Conservation (phyloP, 2,797 vertebrate species). For the Amniataba percoides region DNA sequence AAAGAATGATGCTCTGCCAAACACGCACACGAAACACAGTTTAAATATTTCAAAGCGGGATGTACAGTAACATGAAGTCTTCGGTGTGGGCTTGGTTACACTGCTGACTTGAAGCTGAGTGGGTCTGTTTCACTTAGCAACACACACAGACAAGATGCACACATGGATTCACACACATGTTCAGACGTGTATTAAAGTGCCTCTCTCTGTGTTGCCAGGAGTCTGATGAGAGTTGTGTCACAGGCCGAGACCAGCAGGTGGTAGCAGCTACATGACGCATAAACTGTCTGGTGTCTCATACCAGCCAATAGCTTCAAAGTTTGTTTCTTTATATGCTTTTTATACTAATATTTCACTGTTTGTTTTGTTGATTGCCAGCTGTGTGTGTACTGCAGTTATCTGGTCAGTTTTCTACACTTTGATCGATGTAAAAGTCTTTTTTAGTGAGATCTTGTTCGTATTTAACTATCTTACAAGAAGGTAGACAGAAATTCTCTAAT, state of each 20-base stretch:
- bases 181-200: neutral
- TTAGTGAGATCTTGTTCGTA: constrained; percentile 7
- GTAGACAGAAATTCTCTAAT: neutral
- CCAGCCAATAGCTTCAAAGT: neutral
- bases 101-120: constrained; percentile 1
- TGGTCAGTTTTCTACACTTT: neutral
- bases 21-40: neutral
- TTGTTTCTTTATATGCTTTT: neutral
- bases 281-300: neutral
- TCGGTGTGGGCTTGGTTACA: neutral
- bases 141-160: neutral
- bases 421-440: neutral
- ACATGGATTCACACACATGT: neutral
- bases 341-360: neutral
- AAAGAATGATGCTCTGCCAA: neutral
- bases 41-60: neutral
- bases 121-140: neutral
- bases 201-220: neutral
- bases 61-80: neutral
- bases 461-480: constrained; percentile 1
- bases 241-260: constrained; percentile 47
- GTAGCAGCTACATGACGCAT: constrained; percentile 34
- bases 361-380: neutral
- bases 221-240: constrained; percentile 6
- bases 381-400: neutral